phyloP scores from a whole-genome alignment of 2,113 vertebrate genomes.

The Semnopithecus entellus region DNA sequence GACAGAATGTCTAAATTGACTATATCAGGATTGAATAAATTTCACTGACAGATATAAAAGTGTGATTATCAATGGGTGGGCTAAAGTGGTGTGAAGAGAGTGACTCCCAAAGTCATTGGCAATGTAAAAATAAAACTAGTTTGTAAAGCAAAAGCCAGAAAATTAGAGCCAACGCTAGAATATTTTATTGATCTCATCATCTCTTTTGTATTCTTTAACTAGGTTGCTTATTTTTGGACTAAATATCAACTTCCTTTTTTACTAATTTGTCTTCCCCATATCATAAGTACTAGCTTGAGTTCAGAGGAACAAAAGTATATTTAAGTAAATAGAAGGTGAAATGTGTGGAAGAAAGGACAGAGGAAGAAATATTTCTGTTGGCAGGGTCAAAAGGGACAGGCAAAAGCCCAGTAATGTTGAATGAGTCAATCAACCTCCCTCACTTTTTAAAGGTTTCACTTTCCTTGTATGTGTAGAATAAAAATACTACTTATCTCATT shows the following conservation, averaged over 20 bases:
- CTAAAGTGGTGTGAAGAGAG: background rate
- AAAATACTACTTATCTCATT: background rate
- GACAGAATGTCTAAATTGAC: background rate
- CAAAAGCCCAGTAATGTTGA: background rate
- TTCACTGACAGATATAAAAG: background rate
- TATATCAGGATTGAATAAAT: background rate
- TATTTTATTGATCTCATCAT: background rate
- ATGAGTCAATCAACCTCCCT: background rate
- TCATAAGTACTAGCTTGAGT: background rate
- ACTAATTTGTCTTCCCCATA: background rate
- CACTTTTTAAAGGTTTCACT: background rate
- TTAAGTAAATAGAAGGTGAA: background rate
- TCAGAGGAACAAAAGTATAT: background rate
- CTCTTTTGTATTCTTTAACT: background rate
- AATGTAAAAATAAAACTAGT: background rate
- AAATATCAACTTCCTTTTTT: background rate
- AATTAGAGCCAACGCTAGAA: background rate
- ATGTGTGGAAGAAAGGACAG: background rate
- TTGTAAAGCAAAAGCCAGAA: background rate
- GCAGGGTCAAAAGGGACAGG: background rate
- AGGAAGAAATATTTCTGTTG: background rate
- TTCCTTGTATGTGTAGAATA: background rate
- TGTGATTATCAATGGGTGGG: background rate
- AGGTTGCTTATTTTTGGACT: background rate
- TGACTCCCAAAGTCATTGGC: background rate